Base-by-base conservation (phyloP, 2,797 vertebrate species). In the Cryptoprocta ferox region DNA sequence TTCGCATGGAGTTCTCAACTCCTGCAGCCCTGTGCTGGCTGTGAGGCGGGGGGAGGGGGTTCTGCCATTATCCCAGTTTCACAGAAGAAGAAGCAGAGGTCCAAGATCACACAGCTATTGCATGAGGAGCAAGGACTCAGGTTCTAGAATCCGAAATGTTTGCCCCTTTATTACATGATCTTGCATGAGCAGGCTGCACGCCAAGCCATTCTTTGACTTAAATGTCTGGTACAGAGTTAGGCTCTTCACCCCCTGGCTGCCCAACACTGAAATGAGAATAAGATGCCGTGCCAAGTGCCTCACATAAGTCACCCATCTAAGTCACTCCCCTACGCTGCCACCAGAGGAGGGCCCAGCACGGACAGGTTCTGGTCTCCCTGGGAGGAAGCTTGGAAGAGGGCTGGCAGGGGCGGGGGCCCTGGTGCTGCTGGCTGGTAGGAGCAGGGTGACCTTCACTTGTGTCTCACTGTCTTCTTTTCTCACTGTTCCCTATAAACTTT, bases 1-100 rank as follows among this genome's bases (percentile, higher is more conserved):
- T 24, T 7, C 1, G 0, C 12, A 0, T 0, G 48, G 30, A 4
- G 19, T 24, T 3, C 6, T 1, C 32, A n/a, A 3, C 21, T 15
- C 76, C 18, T 1, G 19, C 32, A 53, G 75, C 48, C 75, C 19
- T 0, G 10, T 2, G 11, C 11, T 1, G 13, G 19, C 45, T 78
- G 30, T 12, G 3, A 45, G 10, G 30, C n/a, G n/a, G n/a, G n/a
- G n/a, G n/a, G n/a, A n/a, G 3, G 13, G 21, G n/a, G 30, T 19
- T 19, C 50, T 9, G 19, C 4, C 19, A 5, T 19, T 30, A 12
- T 15, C 45, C 45, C 63, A 28, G 10, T 10, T 37, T 37, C 15
- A 50, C 3, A 16, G 83, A 48, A 68, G 32, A 66, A 6, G 65
- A 30, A 30, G 80, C 30, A 1, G 10, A 42, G 42, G 71, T 37